A percentile compares a stretch with the other conserved stretches of the same genome.
phyloP scores from a whole-genome alignment of 2,797 vertebrate species.

The Parambassis ranga region DNA sequence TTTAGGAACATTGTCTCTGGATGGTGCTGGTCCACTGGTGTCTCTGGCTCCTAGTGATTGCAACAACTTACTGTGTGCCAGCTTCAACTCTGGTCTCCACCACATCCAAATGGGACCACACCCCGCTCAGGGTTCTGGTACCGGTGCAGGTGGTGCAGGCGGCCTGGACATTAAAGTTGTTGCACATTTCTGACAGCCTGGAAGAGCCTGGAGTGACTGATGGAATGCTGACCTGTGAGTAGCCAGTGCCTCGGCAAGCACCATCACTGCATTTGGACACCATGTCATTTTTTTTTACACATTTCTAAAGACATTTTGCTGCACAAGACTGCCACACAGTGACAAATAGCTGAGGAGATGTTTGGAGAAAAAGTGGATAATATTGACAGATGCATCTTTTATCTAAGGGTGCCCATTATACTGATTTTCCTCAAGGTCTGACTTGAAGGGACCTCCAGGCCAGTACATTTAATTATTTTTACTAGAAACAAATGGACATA shows the following conservation, averaged over 20 bases:
- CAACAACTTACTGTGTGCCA: slow-evolving; percentile 84
- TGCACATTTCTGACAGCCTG: slow-evolving; percentile 61
- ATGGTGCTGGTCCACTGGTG: slow-evolving; percentile 85
- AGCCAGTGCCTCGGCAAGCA: background rate
- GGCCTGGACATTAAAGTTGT: slow-evolving; percentile 64
- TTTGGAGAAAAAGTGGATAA: background rate
- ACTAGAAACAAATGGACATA: background rate
- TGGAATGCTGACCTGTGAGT: background rate
- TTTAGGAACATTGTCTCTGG: slow-evolving; percentile 82
- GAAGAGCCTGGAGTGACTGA: background rate
- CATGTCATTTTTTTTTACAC: slow-evolving; percentile 1
- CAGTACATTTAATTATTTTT: background rate
- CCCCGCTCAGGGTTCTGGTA: slow-evolving; percentile 64
- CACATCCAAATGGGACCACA: slow-evolving; percentile 67
- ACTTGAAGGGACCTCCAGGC: too few relatives aligned
- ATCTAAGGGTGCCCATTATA: background rate
- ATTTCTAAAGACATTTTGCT: slow-evolving; percentile 15
- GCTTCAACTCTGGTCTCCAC: slow-evolving; percentile 80
- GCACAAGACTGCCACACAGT: slow-evolving; percentile 23
- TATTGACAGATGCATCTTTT: slow-evolving; percentile 8
- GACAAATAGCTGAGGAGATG: background rate
- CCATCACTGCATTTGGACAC: background rate
- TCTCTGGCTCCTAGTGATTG: slow-evolving; percentile 80
- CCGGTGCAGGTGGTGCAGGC: slow-evolving; percentile 31
- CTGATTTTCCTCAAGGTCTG: too few relatives aligned